These are phyloP conservation scores for Urophycis tenuis DNA, from an alignment of 2,797 vertebrate species.

Conservation along the genomic window DNA sequence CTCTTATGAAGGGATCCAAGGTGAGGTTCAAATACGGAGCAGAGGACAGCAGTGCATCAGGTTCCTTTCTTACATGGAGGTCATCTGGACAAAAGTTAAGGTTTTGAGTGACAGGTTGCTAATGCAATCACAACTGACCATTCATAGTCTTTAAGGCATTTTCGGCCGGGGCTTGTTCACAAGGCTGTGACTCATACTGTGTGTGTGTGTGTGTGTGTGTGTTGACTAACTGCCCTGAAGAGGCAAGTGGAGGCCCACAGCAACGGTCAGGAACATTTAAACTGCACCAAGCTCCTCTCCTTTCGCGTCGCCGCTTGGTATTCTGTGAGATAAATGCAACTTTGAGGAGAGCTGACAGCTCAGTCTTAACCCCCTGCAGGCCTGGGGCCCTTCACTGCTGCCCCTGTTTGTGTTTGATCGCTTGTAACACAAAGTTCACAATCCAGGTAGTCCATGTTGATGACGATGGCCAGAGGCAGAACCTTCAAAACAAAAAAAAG, in stretches of 20 bases:
- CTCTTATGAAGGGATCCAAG: neutral
- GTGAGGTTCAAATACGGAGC: neutral
- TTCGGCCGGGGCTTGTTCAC: slow-evolving; percentile 39
- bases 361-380: slow-evolving; percentile 42
- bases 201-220: slow-evolving; percentile 35
- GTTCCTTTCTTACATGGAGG: slow-evolving; percentile 17
- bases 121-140: slow-evolving; percentile 49
- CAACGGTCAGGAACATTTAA: slow-evolving; percentile 52
- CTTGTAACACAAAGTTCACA: slow-evolving; percentile 23
- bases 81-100: slow-evolving; percentile 30
- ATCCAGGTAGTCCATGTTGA: slow-evolving; percentile 20
- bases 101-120: slow-evolving; percentile 28
- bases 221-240: slow-evolving; percentile 34
- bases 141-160: slow-evolving; percentile 31
- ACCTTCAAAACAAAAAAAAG: slow-evolving; percentile 3
- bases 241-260: slow-evolving; percentile 18
- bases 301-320: slow-evolving; percentile 42
- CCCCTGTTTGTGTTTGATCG: slow-evolving; percentile 21
- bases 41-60: slow-evolving; percentile 11
- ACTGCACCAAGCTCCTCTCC: slow-evolving; percentile 39
- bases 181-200: slow-evolving; percentile 53
- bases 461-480: slow-evolving; percentile 4
- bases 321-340: slow-evolving; percentile 37
- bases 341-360: slow-evolving; percentile 59
- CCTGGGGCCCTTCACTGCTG: slow-evolving; percentile 7